Base-by-base conservation (phyloP, 2,888 invertebrate species). In the Actias luna region DNA sequence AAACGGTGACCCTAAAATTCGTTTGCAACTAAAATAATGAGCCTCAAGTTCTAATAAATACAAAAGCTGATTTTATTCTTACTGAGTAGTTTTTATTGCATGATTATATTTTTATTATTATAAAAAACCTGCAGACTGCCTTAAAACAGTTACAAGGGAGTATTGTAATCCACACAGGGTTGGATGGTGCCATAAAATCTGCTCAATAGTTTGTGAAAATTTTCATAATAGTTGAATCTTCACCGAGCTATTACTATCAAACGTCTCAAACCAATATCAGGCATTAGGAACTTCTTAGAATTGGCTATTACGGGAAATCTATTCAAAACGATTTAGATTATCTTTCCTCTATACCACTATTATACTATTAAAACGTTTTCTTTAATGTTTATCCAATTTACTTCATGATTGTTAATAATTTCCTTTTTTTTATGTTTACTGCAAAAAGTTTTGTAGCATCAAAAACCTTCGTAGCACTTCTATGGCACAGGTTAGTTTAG, bases 311-410 rank as follows among this genome's bases (percentile, higher is more conserved):
- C 16, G 52, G 29, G 60, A 58, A 64, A 63, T 65, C 42, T 58
- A 61, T 60, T 66, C 58, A 12, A 50, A 50, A 52, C 62, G 55
- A 55, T 61, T 57, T 57, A 14, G 10, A 46, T 61, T 66, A 64
- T 67, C 61, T 29, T 59, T 62, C 65, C 67, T 64, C 67, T 67
- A 67, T 62, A 66, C 63, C 63, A 58, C 55, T 62, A 66, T 65
- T 58, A 36, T 42, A 64, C 63, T 63, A 58, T 42, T 39, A 16
- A 58, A 58, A 22, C 31, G 42, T 39, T 42, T 29, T 42, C 31
- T 4, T 22, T 2, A 61, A 31, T 8, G 16, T n/a, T 55, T 29
- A 16, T 55, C 16, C 29, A 22, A 46, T 22, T 22, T 12, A 22
- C 46, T 46, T 22, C 39, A 16, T n/a, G 16, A 39, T 14, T 39